Percentiles rank a stretch among this genome's conserved stretches.
Conservation (phyloP, 1,140 invertebrate species). For the Rhizoglyphus robini region DNA sequence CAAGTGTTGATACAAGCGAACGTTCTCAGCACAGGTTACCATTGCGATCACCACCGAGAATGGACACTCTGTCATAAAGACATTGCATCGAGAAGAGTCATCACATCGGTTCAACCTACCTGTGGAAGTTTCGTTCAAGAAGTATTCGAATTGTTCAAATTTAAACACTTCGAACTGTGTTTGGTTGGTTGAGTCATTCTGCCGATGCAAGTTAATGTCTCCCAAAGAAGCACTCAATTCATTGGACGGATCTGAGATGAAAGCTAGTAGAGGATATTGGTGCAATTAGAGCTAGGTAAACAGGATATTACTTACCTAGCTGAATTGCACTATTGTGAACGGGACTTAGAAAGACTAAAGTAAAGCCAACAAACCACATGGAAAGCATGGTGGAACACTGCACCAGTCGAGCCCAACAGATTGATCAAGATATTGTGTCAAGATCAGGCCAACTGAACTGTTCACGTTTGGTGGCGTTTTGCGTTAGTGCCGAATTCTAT, state of each 20-base stretch:
- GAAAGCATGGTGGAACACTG: too few relatives aligned
- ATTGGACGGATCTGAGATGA: not conserved
- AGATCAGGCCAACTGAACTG: too few relatives aligned
- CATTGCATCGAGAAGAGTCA: not conserved
- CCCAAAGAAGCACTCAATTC: not conserved
- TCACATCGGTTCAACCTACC: not conserved
- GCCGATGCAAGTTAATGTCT: not conserved
- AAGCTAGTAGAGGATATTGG: not conserved
- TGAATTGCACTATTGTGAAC: too few relatives aligned
- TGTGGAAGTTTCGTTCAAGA: not conserved
- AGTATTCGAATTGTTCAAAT: not conserved
- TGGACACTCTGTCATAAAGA: conserved; percentile 9
- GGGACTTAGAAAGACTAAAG: too few relatives aligned
- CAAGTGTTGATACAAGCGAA: not conserved
- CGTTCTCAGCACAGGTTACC: not conserved
- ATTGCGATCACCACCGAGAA: not conserved
- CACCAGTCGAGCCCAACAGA: too few relatives aligned
- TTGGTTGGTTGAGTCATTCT: not conserved
- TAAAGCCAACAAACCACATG: too few relatives aligned
- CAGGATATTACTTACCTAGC: not conserved
- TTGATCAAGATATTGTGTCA: too few relatives aligned
- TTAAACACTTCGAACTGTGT: not conserved
- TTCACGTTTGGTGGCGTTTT: too few relatives aligned
- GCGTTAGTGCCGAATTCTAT: too few relatives aligned
- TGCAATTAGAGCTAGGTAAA: too few relatives aligned